Evolutionary conservation across 2,888 invertebrate species (phyloP), one percentile per base, ranked within the genome.

Genomic region (Watsonalla cultraria): DNA sequence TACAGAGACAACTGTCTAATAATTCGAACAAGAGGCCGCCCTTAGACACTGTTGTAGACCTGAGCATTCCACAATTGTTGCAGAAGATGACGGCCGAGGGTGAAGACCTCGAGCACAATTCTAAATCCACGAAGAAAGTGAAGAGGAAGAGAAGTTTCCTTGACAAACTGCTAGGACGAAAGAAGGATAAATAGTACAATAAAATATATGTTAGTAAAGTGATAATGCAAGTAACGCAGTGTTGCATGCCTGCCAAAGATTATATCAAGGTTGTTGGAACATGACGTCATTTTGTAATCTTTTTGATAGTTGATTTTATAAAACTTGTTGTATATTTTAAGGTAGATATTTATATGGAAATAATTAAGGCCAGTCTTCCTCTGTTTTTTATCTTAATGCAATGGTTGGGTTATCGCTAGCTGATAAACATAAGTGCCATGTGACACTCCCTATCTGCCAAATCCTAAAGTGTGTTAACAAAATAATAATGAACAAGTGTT

Each of bases 131-230:
- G 15, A 88, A 82, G 60, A 90, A 90, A 68, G 83, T 90, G 7
- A 90, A 90, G 67, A 77, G 89, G 71, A 90, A 89, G 83, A 76
- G 90, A 58, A 90, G 90, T 78, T 90, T 90, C 68, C 63, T 90
- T 54, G 90, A 90, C 64, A 90, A 90, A 72, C 78, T 90, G 48
- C 72, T 90, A 60, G 89, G 90, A 54, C 83, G 90, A 60, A 90
- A 90, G 61, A 84, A 83, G 76, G 82, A 81, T 67, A 82, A 79
- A 62, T 79, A 76, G 68, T 11, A 62, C 59, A 15, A 51, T 69
- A 59, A 68, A 64, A 69, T 75, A 61, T 68, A 65, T 53, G 8
- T 42, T 42, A 42, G 42, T 64, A 58, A 72, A 73, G 69, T 74
- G 74, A 76, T 78, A 76, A 67, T 74, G 69, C 70, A 70, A 68